Evolutionary conservation across 2,888 invertebrate species (phyloP).

Genomic region (Teinopalpus imperialis): DNA sequence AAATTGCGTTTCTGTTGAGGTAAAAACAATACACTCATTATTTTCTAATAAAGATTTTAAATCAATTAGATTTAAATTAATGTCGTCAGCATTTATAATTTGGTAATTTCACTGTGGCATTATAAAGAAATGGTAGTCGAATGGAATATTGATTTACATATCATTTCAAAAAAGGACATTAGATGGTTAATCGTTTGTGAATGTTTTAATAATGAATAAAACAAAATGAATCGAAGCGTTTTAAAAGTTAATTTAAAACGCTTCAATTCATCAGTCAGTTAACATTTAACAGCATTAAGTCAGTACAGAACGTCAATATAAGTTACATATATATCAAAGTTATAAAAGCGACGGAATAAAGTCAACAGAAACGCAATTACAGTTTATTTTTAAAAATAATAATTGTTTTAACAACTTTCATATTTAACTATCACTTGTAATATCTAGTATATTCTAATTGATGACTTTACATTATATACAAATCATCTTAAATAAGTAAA

Average conservation of each 20-base stretch:
- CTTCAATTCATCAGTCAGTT: too few relatives aligned
- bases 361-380: constrained; percentile 7
- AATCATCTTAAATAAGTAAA: constrained; percentile 1
- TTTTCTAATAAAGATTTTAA: neutral
- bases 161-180: constrained; percentile 10
- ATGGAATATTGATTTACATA: constrained; percentile 22
- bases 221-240: too few relatives aligned
- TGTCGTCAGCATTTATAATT: neutral
- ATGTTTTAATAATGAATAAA: neutral
- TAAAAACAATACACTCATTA: too few relatives aligned
- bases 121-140: neutral
- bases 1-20: constrained; percentile 6
- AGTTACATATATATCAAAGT: too few relatives aligned
- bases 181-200: neutral
- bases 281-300: too few relatives aligned
- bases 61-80: neutral
- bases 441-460: neutral
- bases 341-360: too few relatives aligned
- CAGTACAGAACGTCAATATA: too few relatives aligned
- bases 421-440: neutral
- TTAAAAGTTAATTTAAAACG: too few relatives aligned
- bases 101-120: neutral
- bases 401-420: neutral
- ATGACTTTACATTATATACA: constrained; percentile 3
- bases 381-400: neutral